These are phyloP conservation scores for Lycopodina hypogea DNA, from an alignment of 37 sponge, comb jelly and placozoan genomes.

Conservation along the genomic window DNA sequence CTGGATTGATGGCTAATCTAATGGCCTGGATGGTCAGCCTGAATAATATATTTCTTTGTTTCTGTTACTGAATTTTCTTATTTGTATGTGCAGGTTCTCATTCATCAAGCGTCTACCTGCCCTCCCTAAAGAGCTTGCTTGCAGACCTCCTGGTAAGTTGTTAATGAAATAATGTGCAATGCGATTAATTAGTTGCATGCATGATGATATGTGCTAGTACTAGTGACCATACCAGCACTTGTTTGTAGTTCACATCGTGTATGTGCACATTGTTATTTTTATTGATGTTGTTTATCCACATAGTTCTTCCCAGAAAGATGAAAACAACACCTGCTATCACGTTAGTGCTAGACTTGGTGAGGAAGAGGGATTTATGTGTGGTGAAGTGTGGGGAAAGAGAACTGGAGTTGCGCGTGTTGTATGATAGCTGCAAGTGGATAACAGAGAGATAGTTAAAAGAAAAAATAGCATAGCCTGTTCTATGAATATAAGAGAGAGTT, in stretches of 20 bases:
- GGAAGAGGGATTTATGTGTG: not conserved
- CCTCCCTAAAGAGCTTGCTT: conserved; percentile 50
- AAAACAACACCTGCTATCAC: conserved; percentile 80
- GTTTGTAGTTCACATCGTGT: not conserved
- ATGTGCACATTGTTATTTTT: not conserved
- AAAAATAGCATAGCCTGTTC: too few relatives aligned
- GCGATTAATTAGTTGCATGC: not conserved
- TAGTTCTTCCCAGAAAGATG: conserved; percentile 79
- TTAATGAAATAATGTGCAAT: not conserved
- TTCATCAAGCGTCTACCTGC: conserved; percentile 86
- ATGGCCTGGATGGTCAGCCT: too few relatives aligned
- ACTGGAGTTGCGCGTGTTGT: too few relatives aligned
- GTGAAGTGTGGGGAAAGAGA: not conserved
- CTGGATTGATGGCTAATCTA: too few relatives aligned
- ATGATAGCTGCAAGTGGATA: too few relatives aligned
- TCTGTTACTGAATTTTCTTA: not conserved
- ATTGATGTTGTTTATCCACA: not conserved
- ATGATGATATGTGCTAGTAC: not conserved
- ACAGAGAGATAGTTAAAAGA: too few relatives aligned
- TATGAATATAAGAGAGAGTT: too few relatives aligned
- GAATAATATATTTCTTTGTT: not conserved
- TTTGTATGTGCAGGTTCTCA: conserved; percentile 30
- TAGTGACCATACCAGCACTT: not conserved
- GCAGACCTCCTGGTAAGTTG: conserved; percentile 65
- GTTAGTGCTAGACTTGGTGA: conserved; percentile 87